Percentiles rank a stretch among this genome's conserved stretches.
Conservation (phyloP, 2,113 vertebrate species). For the Typhlomys cinereus region DNA sequence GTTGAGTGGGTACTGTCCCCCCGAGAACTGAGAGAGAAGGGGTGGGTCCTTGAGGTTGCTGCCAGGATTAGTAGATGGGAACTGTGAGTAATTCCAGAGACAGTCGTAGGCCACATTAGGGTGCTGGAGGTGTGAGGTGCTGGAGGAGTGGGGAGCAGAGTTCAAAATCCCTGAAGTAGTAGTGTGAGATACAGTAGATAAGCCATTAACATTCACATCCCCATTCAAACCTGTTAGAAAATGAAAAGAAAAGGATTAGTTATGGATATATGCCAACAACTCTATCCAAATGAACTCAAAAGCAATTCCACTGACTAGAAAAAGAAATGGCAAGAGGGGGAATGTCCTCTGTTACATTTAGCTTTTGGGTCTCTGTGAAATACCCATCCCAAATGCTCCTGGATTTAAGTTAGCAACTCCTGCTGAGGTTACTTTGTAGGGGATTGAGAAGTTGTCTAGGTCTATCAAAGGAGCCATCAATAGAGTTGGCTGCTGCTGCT, state of each 20-base stretch:
- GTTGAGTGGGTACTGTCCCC: conserved; percentile 93
- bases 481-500: not conserved
- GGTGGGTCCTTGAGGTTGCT: conserved; percentile 91
- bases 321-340: conserved; percentile 47
- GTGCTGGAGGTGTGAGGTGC: conserved; percentile 89
- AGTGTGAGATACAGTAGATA: conserved; percentile 96
- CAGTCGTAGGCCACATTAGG: conserved; percentile 91
- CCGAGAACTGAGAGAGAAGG: conserved; percentile 83
- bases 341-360: conserved; percentile 44
- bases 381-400: conserved; percentile 62
- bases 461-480: conserved; percentile 6
- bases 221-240: conserved; percentile 92
- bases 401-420: conserved; percentile 55
- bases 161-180: conserved; percentile 91
- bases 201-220: conserved; percentile 97
- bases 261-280: conserved; percentile 34
- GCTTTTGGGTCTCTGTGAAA: conserved; percentile 59
- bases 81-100: conserved; percentile 93
- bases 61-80: conserved; percentile 83
- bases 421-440: conserved; percentile 29
- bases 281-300: conserved; percentile 39
- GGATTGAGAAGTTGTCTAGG: not conserved
- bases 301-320: conserved; percentile 43
- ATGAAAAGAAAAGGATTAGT: conserved; percentile 52
- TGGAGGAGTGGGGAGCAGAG: conserved; percentile 87